Conservation (phyloP, 23 tunicate species). For the Oikopleura vanhoeffeni region DNA sequence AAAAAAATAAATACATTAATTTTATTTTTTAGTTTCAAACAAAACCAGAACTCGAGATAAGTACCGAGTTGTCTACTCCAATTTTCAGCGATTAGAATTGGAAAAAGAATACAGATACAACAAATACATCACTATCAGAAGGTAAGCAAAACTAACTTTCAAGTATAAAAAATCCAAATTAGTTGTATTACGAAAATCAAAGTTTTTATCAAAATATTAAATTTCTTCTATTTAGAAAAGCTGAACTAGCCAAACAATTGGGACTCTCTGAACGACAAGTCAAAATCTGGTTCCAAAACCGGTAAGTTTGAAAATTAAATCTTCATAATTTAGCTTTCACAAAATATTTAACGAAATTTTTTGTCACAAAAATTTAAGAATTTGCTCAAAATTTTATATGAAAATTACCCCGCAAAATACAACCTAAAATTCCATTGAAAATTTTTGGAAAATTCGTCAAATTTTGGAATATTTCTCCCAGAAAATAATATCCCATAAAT, state of each 20-base stretch:
- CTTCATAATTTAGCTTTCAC: no score
- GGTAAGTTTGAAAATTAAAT: conserved; percentile 28
- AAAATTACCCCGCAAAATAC: no score
- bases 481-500: no score
- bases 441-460: no score
- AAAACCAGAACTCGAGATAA: conserved; percentile 91
- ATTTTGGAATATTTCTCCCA: no score
- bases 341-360: no score
- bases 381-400: no score
- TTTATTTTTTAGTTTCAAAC: conserved; percentile 16
- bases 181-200: background rate
- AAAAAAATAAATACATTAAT: background rate
- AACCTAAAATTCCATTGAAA: no score
- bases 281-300: conserved; percentile 96
- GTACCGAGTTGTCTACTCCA: conserved; percentile 86
- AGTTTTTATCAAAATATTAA: background rate
- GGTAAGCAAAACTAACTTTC: background rate
- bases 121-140: conserved; percentile 81
- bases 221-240: conserved; percentile 22
- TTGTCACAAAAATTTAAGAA: no score
- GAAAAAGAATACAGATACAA: conserved; percentile 94
- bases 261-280: conserved; percentile 73
- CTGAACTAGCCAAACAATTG: conserved; percentile 65
- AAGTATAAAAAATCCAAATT: no score
- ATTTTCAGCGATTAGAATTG: conserved; percentile 77